These are phyloP conservation scores for Eueides isabella DNA, from an alignment of 1,140 invertebrate species.

Conservation along the genomic window DNA sequence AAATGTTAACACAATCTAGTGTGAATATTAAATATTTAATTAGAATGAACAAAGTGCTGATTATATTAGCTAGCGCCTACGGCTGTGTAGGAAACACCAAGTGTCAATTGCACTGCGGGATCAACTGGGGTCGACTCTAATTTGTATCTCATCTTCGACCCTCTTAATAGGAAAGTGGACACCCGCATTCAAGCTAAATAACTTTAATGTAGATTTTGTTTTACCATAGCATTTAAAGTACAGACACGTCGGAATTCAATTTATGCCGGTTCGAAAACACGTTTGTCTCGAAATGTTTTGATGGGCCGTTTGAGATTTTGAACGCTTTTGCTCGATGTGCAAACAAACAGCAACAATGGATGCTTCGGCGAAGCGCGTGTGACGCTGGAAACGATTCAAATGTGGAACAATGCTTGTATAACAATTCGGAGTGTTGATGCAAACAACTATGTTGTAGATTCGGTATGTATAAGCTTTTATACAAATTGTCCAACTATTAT, in stretches of 20 bases:
- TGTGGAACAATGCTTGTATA: slow-evolving; percentile 79
- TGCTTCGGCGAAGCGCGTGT: slow-evolving; percentile 71
- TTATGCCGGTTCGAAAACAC: slow-evolving; percentile 55
- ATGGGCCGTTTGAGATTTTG: slow-evolving; percentile 66
- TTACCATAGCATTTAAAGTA: slow-evolving; percentile 30
- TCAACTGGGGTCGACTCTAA: slow-evolving; percentile 61
- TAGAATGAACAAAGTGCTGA: neutral
- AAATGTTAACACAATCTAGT: neutral
- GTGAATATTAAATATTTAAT: slow-evolving; percentile 11
- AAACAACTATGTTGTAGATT: slow-evolving; percentile 66
- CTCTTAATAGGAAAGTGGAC: slow-evolving; percentile 65
- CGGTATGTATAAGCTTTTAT: slow-evolving; percentile 54
- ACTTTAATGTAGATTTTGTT: slow-evolving; percentile 44
- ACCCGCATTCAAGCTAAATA: slow-evolving; percentile 69
- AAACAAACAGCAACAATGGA: slow-evolving; percentile 79
- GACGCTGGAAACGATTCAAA: slow-evolving; percentile 68
- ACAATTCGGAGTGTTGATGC: slow-evolving; percentile 71
- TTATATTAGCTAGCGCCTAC: slow-evolving; percentile 54
- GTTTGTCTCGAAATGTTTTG: slow-evolving; percentile 68
- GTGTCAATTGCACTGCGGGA: slow-evolving; percentile 66
- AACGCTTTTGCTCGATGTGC: slow-evolving; percentile 59
- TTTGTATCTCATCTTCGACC: slow-evolving; percentile 63
- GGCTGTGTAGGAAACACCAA: slow-evolving; percentile 56
- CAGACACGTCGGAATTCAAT: slow-evolving; percentile 45
- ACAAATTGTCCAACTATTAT: slow-evolving; percentile 40